phyloP scores from a whole-genome alignment of 2,797 vertebrate genomes.

The Intellagama lesueurii region DNA sequence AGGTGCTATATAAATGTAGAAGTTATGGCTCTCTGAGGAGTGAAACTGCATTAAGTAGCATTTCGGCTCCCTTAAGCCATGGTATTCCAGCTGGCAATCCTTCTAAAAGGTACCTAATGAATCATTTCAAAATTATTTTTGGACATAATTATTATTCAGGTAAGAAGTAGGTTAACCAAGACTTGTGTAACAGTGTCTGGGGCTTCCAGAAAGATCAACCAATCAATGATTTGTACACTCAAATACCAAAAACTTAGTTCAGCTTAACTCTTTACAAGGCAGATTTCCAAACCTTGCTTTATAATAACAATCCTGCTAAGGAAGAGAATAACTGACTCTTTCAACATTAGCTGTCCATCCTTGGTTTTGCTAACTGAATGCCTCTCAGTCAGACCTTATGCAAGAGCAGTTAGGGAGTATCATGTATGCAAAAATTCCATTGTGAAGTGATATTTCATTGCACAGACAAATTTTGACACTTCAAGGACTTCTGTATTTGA shows the following conservation, averaged over 20 bases:
- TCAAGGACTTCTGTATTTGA: not conserved
- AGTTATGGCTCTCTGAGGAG: conserved; percentile 35
- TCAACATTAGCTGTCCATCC: not conserved
- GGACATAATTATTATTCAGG: conserved; percentile 26
- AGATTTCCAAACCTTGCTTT: not conserved
- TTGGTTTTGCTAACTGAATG: not conserved
- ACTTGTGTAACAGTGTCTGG: not conserved
- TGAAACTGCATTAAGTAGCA: conserved; percentile 25
- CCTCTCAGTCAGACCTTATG: not conserved
- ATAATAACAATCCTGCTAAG: not conserved
- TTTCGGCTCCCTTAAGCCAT: conserved; percentile 14
- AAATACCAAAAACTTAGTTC: not conserved
- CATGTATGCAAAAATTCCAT: not conserved
- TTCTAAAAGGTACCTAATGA: conserved; percentile 15
- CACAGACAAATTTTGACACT: not conserved
- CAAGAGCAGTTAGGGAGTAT: not conserved
- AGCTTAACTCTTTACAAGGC: not conserved
- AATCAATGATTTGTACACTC: not conserved
- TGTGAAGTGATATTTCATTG: not conserved
- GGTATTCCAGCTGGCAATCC: not conserved
- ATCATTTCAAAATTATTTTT: conserved; percentile 22
- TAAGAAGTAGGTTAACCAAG: conserved; percentile 18
- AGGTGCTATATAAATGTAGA: conserved; percentile 50
- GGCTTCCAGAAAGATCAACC: not conserved
- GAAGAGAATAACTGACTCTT: not conserved